Base-by-base conservation (phyloP, 1,140 invertebrate genomes). In the Rhynchophorus ferrugineus region DNA sequence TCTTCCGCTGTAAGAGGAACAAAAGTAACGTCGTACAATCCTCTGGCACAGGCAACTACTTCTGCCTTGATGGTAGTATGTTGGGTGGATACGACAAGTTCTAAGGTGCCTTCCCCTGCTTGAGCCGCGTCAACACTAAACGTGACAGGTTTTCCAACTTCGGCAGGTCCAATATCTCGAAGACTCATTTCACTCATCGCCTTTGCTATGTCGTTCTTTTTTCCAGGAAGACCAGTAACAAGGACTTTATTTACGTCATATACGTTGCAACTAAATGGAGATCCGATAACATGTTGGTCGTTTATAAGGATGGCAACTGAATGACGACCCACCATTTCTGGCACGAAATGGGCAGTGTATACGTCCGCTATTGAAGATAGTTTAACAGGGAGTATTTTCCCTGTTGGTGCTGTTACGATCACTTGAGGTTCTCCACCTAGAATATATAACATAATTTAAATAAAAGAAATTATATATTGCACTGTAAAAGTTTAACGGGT, bases 11-110 rank as follows among this genome's bases (percentile, higher is more conserved):
- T 89, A 67, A 89, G 84, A 0, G 95, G 95, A 14, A 95, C 82
- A 71, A 98, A 99, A 0, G 91, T 94, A 0, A 99, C 94, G 63
- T 98, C 94, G 71, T 98, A 99, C 0, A 95, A 73, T 3, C 91
- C 92, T 49, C 91, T 78, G 1, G 91, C 89, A 63, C 89, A 85
- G 20, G 91, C 91, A 3, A 91, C 87, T 2, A 69, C 69, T 70
- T 90, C 86, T 0, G 87, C 87, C 65, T 90, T 90, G 2, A 90
- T 87, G 2, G 87, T 90, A 49, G 87, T 87, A 38, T 89, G 87
- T 33, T 87, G 83, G 0, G 90, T 94, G 24, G 89, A 95, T 0
- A 98, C 91, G 0, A 95, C 91, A 2, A 98, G 74, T 66, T 97
- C 94, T 0, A 98, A 74, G 1, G 94, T 96, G 8, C 95, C 95